Evolutionary conservation across 2,888 invertebrate species (phyloP), one percentile per base, ranked within the genome.

Genomic region (Anthophora plumipes): DNA sequence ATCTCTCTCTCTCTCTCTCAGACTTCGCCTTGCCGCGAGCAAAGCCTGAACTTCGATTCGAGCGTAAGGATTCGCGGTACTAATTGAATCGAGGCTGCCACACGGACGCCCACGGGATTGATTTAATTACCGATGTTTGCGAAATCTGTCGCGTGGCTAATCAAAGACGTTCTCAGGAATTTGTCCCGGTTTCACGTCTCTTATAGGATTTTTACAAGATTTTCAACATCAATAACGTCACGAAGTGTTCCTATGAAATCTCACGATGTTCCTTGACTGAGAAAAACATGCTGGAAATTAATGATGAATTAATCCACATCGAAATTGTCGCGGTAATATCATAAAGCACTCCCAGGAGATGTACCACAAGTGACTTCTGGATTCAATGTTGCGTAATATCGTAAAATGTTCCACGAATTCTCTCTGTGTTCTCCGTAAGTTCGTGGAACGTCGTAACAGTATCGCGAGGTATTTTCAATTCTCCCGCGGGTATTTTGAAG

Each of bases 21-120:
- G n/a, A n/a, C n/a, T n/a, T 48, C 17, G 17, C 9, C 25, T 11
- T 6, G 68, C 54, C 73, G 52, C 22, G 20, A 46, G 82, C 64
- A 9, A 55, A 69, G 55, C 52, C 37, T 52, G 59, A 70, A 50
- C 61, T 68, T 77, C 82, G 82, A 77, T 70, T 69, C 50, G 52
- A 72, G 66, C 71, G 63, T 57, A 61, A 76, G 66, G 69, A 81
- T 74, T 74, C 66, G 80, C 50, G 43, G 59, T 20, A 74, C 43
- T 74, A 70, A 81, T 80, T 80, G 70, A 74, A 80, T 81, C 73
- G 48, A 39, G 70, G 25, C 0, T 55, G 37, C 22, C 41, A 17
- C 68, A 55, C 59, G 48, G 39, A 69, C 80, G 43, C 79, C 50
- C 66, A 14, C 12, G 39, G 48, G 63, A 80, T 80, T 67, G 67